Evolutionary conservation across 2,888 invertebrate genomes (phyloP).

Genomic region (Desoria tigrina): DNA sequence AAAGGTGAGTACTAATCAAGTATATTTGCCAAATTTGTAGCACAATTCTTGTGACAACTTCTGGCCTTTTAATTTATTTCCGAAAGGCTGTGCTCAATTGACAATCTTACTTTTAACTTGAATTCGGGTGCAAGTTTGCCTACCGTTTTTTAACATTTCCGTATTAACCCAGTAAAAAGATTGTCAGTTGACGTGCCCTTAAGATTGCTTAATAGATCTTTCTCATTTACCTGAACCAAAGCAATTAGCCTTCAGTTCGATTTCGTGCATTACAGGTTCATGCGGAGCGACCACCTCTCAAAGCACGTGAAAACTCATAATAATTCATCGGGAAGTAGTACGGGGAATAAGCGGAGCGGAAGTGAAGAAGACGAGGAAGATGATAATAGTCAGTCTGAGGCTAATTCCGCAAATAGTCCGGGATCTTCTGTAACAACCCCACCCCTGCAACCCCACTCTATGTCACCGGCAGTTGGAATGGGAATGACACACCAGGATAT

Average conservation of each 20-base stretch:
- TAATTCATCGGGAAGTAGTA: slow-evolving; percentile 65
- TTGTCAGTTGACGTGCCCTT: neutral
- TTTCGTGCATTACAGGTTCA: slow-evolving; percentile 62
- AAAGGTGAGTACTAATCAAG: slow-evolving; percentile 24
- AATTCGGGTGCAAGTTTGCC: no score
- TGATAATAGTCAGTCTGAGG: slow-evolving; percentile 72
- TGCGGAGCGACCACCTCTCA: slow-evolving; percentile 67
- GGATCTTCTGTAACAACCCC: slow-evolving; percentile 56
- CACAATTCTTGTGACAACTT: neutral
- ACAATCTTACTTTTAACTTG: no score
- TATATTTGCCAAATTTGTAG: neutral
- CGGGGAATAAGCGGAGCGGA: slow-evolving; percentile 66
- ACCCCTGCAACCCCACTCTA: slow-evolving; percentile 63
- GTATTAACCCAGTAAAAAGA: no score
- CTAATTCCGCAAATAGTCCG: slow-evolving; percentile 54
- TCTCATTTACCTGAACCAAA: neutral
- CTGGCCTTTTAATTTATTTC: no score
- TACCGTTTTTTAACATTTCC: no score
- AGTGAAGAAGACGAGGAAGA: slow-evolving; percentile 88
- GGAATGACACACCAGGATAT: slow-evolving; percentile 55
- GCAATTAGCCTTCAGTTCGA: slow-evolving; percentile 1
- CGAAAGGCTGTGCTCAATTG: no score
- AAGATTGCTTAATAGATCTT: no score
- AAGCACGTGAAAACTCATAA: slow-evolving; percentile 62
- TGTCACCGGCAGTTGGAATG: slow-evolving; percentile 57